Evolutionary conservation across 2,888 invertebrate genomes (phyloP), one percentile per base, ranked within the genome.

Genomic region (Hirtodrosophila histrioides): DNA sequence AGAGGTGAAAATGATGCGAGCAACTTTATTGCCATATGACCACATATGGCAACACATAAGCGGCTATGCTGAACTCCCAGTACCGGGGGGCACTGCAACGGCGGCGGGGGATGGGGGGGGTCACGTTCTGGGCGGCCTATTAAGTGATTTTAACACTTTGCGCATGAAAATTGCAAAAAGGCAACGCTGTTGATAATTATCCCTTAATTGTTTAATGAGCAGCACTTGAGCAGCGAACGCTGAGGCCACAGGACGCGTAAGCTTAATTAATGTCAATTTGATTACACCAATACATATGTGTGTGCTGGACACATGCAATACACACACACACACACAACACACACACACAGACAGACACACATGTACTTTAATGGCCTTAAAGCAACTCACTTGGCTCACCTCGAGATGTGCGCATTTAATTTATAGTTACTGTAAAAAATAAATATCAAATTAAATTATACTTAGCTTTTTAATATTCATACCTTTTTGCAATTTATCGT

Each of bases 121-220:
- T 3, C 43, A 17, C 49, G 58, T 45, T 48, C 68, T 55, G 68
- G 66, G 62, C 69, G 53, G 84, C 86, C 81, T 88, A 88, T 85
- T 85, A 85, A 85, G 84, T 85, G 84, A 85, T 85, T 85, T 85
- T 88, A 85, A 85, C 84, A 85, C 84, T 86, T 88, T 83, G 78
- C 86, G 80, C 84, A 88, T 86, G 86, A 85, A 88, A 88, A 86
- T 83, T 86, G 80, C 86, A 88, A 83, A 84, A 86, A 87, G 82
- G 82, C 82, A 87, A 79, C 75, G 73, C 66, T 71, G 80, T 62
- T 88, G 88, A 86, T 88, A 85, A 85, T 85, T 85, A 85, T 85
- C 81, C 84, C 78, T 85, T 85, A 85, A 85, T 85, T 85, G 88
- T 88, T 85, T 85, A 85, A 85, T 88, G 84, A 84, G 88, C 80